These are phyloP conservation scores for Cercopithecus neglectus DNA, from an alignment of 2,797 vertebrate species.

Conservation along the genomic window DNA sequence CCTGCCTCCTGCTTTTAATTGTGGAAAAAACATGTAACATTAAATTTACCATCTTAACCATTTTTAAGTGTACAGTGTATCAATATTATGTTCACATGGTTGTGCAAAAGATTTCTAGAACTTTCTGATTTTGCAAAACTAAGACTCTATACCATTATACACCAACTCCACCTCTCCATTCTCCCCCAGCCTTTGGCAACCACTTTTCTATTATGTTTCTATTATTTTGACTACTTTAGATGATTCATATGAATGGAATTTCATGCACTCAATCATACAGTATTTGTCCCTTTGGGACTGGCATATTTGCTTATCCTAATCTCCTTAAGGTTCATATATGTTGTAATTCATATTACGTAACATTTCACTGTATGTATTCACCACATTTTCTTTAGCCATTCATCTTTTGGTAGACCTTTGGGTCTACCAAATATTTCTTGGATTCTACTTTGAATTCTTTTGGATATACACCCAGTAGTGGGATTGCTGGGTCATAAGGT, in stretches of 20 bases:
- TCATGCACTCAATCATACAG: background rate
- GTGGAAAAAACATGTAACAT: background rate
- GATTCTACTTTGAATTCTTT: background rate
- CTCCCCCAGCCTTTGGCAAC: background rate
- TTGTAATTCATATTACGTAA: background rate
- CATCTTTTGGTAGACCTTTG: background rate
- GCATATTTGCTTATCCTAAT: background rate
- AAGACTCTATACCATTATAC: background rate
- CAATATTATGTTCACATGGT: background rate
- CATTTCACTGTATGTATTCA: background rate
- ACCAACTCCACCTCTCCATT: background rate
- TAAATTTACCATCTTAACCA: background rate
- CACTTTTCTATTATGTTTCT: background rate
- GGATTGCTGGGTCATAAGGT: background rate
- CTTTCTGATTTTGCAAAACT: background rate
- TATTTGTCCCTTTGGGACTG: background rate
- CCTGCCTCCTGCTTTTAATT: background rate
- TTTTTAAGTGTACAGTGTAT: background rate
- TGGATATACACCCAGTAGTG: background rate
- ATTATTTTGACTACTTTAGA: background rate
- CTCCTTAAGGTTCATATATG: background rate
- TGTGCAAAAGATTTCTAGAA: background rate
- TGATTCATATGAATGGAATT: background rate
- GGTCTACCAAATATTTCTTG: background rate
- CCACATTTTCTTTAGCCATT: background rate